Conservation (phyloP, 92 coral and sea anemone genomes). For the Parazoanthus darwini region DNA sequence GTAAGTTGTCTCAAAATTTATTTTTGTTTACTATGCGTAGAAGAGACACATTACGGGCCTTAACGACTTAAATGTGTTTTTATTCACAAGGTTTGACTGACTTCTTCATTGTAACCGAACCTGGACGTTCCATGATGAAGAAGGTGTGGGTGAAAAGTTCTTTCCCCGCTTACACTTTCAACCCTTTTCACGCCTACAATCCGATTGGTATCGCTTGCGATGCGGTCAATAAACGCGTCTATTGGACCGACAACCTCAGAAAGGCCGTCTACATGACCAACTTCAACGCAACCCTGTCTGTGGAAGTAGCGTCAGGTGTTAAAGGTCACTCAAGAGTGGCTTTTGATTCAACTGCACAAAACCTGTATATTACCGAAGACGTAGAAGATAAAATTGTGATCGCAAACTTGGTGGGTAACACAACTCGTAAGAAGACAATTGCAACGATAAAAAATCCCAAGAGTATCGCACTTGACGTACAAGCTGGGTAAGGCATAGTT, state of each 20-base stretch:
- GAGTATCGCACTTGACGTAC: conserved; percentile 19
- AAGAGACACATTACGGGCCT: neutral
- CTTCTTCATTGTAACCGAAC: conserved; percentile 35
- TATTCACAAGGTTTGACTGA: conserved; percentile 10
- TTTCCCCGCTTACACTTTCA: neutral
- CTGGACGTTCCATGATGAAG: neutral
- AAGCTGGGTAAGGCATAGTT: conserved; percentile 21
- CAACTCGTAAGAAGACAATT: conserved; percentile 19
- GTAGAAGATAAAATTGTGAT: neutral
- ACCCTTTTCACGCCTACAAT: neutral
- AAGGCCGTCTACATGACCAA: conserved; percentile 13
- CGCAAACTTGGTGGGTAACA: conserved; percentile 20
- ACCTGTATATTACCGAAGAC: conserved; percentile 20
- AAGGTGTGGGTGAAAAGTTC: conserved; percentile 8
- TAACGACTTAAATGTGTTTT: neutral
- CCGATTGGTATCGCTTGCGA: conserved; percentile 38
- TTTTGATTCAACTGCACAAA: conserved; percentile 15
- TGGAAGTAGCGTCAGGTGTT: neutral
- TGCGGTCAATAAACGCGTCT: conserved; percentile 17
- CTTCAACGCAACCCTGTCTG: conserved; percentile 13
- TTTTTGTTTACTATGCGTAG: neutral
- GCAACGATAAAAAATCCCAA: neutral
- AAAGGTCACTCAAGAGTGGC: conserved; percentile 28
- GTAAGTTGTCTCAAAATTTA: neutral
- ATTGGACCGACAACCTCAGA: conserved; percentile 16